Evolutionary conservation across 1,140 invertebrate species (phyloP), one percentile per base, ranked within the genome.

Genomic region (Halyomorpha halys): DNA sequence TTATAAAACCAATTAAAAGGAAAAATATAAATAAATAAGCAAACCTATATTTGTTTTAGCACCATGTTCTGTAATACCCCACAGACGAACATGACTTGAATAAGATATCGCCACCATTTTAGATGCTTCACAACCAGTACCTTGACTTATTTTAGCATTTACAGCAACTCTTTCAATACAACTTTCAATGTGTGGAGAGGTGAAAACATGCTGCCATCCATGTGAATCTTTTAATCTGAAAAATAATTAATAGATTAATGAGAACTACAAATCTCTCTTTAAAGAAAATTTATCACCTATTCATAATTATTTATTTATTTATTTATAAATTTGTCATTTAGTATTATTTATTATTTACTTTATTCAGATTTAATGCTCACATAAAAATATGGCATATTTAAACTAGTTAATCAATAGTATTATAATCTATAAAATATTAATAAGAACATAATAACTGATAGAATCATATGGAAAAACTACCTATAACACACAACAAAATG

Each of bases 401-500:
- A 30, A 3, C 8, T 30, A 30, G 8, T 30, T 30, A 4, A 30
- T 30, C 8, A 4, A 30, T 30, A 30, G 27, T 30, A 30, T 30
- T 30, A 30, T 30, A 30, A 30, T 4, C 27, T 4, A 3, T 30
- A 3, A 4, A 30, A 30, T 8, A 30, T 8, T 30, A 30, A 8
- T 8, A 4, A 30, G 27, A 30, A 30, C 8, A 4, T 30, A 30
- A 30, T 8, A 30, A 30, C 8, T 3, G 27, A 30, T 30, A 39
- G 11, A 39, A 30, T 8, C 3, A 30, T 30, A 30, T 30, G 8
- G 6, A 11, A 39, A 34, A 65, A 23, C 75, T 76, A 90, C 88
- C 89, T 87, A 76, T 95, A 98, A 73, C 93, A 95, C 63, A 90
- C 89, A 15, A 97, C 89, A 78, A 94, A 95, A 78, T 98, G 92